Evolutionary conservation across 2,888 invertebrate species (phyloP).

Genomic region (Camptogramma bilineatum): DNA sequence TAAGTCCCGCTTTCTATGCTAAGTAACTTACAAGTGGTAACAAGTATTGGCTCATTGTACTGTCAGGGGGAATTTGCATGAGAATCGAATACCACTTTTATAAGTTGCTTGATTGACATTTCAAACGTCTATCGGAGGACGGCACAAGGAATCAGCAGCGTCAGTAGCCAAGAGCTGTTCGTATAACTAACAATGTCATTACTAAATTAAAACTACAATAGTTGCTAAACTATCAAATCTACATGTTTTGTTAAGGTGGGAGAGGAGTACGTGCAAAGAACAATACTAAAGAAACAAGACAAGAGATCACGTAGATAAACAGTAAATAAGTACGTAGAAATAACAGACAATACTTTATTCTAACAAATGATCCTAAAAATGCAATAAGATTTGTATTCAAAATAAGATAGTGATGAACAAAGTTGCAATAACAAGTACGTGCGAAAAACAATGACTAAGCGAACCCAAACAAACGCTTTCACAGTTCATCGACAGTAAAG

Average conservation of each 20-base stretch:
- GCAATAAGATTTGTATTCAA: constrained; percentile 24
- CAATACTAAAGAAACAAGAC: constrained; percentile 22
- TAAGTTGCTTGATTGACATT: constrained; percentile 55
- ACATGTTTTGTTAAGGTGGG: neutral
- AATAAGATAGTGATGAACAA: constrained; percentile 26
- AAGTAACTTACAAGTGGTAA: constrained; percentile 64
- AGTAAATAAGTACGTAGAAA: constrained; percentile 13
- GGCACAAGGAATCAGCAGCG: constrained; percentile 26
- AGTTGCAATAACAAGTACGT: constrained; percentile 26
- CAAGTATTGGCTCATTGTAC: constrained; percentile 59
- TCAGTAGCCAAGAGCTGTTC: constrained; percentile 29
- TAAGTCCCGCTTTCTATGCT: constrained; percentile 67
- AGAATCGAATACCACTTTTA: constrained; percentile 53
- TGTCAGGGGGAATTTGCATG: constrained; percentile 59
- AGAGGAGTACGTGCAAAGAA: constrained; percentile 22
- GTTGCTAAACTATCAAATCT: neutral
- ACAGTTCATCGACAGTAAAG: constrained; percentile 33
- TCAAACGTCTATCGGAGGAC: constrained; percentile 47
- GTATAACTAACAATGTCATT: constrained; percentile 24
- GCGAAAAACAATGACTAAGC: constrained; percentile 32
- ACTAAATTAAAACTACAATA: neutral
- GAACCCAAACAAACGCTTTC: constrained; percentile 25
- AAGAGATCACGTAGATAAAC: constrained; percentile 24
- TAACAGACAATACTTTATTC: constrained; percentile 19
- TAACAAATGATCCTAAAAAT: constrained; percentile 21